phyloP scores from a whole-genome alignment of 2,888 invertebrate species.

The Gymnoscelis rufifasciata region DNA sequence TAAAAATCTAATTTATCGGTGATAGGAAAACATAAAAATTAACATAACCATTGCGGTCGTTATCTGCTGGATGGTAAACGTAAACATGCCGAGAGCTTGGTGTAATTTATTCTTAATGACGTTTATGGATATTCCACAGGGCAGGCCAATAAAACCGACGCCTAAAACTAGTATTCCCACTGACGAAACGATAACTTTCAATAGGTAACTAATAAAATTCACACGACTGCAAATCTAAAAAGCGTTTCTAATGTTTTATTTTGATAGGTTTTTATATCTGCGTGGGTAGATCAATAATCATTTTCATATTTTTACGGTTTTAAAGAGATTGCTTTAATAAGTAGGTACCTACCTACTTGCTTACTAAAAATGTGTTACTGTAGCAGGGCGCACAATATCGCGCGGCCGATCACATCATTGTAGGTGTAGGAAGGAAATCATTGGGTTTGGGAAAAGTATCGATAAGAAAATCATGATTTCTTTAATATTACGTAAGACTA shows the following conservation, averaged over 20 bases:
- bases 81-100: conserved; percentile 23
- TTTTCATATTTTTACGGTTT: background rate
- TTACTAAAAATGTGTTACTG: too few species aligned
- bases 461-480: too few species aligned
- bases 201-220: conserved; percentile 37
- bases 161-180: conserved; percentile 49
- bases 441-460: too few species aligned
- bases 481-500: too few species aligned
- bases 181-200: conserved; percentile 20
- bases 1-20: conserved; percentile 42
- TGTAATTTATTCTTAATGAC: conserved; percentile 65
- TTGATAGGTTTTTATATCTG: conserved; percentile 3
- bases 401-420: too few species aligned
- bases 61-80: conserved; percentile 30
- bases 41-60: conserved; percentile 53
- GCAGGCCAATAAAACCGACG: conserved; percentile 54
- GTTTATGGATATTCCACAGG: conserved; percentile 65
- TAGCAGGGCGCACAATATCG: too few species aligned
- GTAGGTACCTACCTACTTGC: too few species aligned
- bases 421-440: too few species aligned
- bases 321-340: background rate
- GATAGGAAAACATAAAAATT: conserved; percentile 51
- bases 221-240: conserved; percentile 40
- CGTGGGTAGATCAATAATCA: background rate
- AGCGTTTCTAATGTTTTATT: conserved; percentile 21